Evolutionary conservation across 2,113 vertebrate genomes (phyloP), one percentile per base, ranked within the genome.

Genomic region (Leptobrachium ailaonicum): DNA sequence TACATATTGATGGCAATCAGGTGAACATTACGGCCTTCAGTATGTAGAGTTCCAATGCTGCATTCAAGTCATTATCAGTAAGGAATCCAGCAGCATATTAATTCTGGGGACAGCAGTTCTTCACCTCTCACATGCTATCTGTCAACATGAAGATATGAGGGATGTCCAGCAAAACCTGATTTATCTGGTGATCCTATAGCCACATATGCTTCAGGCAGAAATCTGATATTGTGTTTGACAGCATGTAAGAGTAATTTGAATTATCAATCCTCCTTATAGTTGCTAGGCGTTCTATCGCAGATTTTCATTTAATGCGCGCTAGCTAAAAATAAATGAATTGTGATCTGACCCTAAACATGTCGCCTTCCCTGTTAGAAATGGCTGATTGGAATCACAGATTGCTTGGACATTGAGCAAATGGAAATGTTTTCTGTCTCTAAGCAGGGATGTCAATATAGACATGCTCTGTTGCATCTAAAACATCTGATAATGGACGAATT

Each of bases 361-460:
- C 75, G 54, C 79, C 72, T 74, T 69, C 72, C 45, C 64, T 69
- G 79, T 81, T 81, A 75, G 79, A 75, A 81, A 81, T 53, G 71
- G 79, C 67, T 81, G 71, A 81, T 81, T 81, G 79, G 72, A 81
- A 81, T 81, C 79, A 75, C 71, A 69, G 63, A 68, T 81, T 75
- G 79, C 66, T 75, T 81, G 72, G 79, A 73, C 71, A 81, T 63
- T 75, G 72, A 81, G 71, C 71, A 81, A 81, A 81, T 75, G 71
- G 72, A 81, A 81, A 81, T 81, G 79, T 74, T 74, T 81, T 81
- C 79, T 75, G 64, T 81, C 73, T 69, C 71, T 81, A 81, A 81
- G 79, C 79, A 81, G 79, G n/a, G 72, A 75, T 81, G 79, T 80
- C 78, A 73, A 80, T 80, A 74, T 69, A 20, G 79, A 68, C 69